A percentile compares a stretch with the other conserved stretches of the same genome.
These are phyloP conservation scores for Crotalus helleri DNA, from an alignment of 2,113 vertebrate species.

Conservation along the genomic window DNA sequence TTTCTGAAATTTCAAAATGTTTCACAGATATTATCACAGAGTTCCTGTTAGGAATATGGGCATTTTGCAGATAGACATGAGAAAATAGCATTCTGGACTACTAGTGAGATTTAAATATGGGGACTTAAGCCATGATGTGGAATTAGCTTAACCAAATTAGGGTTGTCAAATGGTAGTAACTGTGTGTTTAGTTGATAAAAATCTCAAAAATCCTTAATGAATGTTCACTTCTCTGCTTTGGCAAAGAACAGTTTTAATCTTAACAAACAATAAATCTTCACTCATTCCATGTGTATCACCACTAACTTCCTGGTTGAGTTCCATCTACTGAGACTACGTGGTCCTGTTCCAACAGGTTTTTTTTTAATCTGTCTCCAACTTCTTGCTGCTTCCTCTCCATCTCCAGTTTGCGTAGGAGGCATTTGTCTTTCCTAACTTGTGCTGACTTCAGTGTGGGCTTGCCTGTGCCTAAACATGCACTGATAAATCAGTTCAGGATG, in stretches of 20 bases:
- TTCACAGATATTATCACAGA: not conserved
- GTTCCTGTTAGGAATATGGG: not conserved
- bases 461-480: constrained; percentile 57
- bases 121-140: not conserved
- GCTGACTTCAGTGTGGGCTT: constrained; percentile 60
- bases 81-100: not conserved
- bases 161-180: not conserved
- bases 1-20: not conserved
- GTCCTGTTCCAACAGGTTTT: constrained; percentile 61
- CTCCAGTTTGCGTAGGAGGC: constrained; percentile 64
- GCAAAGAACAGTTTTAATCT: constrained; percentile 28
- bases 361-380: constrained; percentile 50
- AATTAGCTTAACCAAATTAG: not conserved
- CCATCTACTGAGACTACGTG: constrained; percentile 49
- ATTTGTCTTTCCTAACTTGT: constrained; percentile 67
- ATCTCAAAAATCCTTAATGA: not conserved
- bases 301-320: constrained; percentile 47
- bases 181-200: not conserved
- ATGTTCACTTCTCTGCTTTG: constrained; percentile 26
- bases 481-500: constrained; percentile 41
- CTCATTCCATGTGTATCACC: constrained; percentile 59
- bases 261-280: constrained; percentile 45
- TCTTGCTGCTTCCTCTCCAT: constrained; percentile 62
- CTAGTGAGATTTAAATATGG: not conserved
- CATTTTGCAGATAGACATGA: not conserved